Evolutionary conservation across 1,140 invertebrate genomes (phyloP).

Genomic region (Augochlora pura): DNA sequence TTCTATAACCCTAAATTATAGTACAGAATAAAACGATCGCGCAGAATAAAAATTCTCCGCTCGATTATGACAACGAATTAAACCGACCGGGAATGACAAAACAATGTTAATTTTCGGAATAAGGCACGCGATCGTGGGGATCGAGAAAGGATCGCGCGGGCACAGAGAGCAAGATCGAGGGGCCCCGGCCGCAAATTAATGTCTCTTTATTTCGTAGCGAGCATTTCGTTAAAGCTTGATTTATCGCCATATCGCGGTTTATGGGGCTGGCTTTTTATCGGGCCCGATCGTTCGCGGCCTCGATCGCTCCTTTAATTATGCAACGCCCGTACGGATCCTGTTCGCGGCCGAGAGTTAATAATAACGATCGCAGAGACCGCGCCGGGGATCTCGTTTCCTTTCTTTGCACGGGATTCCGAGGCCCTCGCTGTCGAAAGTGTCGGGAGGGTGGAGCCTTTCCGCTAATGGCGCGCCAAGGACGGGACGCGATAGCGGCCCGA

Average conservation of each 20-base stretch:
- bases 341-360: slow-evolving; percentile 22
- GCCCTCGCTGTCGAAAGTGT: background rate
- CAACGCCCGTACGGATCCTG: slow-evolving; percentile 38
- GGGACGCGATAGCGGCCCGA: background rate
- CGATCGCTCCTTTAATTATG: slow-evolving; percentile 54
- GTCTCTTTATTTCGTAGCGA: slow-evolving; percentile 65
- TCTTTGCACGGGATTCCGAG: background rate
- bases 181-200: slow-evolving; percentile 66
- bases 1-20: too few relatives aligned
- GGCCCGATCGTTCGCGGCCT: slow-evolving; percentile 29
- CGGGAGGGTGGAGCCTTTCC: slow-evolving; percentile 17
- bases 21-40: too few relatives aligned
- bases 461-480: background rate
- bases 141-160: too few relatives aligned
- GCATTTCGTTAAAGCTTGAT: slow-evolving; percentile 59
- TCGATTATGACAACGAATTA: too few relatives aligned
- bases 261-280: slow-evolving; percentile 31
- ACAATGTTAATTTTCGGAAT: too few relatives aligned
- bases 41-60: too few relatives aligned
- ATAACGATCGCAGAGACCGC: slow-evolving; percentile 24
- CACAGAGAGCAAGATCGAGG: background rate
- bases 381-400: slow-evolving; percentile 18
- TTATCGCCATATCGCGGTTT: slow-evolving; percentile 35
- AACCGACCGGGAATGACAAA: too few relatives aligned
- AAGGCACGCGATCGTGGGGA: too few relatives aligned